Evolutionary conservation across 2,888 invertebrate genomes (phyloP).

Genomic region (Lasioglossum morio): DNA sequence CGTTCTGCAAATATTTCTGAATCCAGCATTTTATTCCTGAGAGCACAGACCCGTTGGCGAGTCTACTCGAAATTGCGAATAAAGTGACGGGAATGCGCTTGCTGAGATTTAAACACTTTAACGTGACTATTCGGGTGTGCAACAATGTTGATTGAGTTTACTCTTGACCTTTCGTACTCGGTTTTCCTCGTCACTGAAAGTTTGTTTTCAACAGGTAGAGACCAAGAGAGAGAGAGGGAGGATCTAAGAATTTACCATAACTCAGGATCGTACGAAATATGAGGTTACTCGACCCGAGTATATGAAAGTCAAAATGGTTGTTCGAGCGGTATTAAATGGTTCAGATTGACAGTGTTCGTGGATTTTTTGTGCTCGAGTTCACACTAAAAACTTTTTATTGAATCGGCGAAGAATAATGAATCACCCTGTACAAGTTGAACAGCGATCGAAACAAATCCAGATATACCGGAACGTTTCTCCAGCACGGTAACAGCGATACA

Average conservation of each 20-base stretch:
- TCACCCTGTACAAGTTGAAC: not conserved
- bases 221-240: not conserved
- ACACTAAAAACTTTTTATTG: too few relatives aligned
- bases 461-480: not conserved
- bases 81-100: not conserved
- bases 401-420: too few relatives aligned
- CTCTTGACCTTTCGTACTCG: not conserved
- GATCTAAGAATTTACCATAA: conserved; percentile 14
- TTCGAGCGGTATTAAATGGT: not conserved
- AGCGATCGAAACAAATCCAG: not conserved
- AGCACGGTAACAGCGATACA: not conserved
- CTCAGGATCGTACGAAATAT: conserved; percentile 1
- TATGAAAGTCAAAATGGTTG: conserved; percentile 31
- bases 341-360: not conserved
- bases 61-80: not conserved
- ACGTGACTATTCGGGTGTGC: not conserved
- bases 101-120: not conserved
- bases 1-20: not conserved
- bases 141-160: not conserved
- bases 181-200: not conserved
- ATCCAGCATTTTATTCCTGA: not conserved
- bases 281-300: not conserved
- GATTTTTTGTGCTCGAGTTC: too few relatives aligned
- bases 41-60: not conserved
- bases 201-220: conserved; percentile 40